These are phyloP conservation scores for Tapirus terrestris DNA, from an alignment of 2,113 vertebrate species.

Conservation along the genomic window DNA sequence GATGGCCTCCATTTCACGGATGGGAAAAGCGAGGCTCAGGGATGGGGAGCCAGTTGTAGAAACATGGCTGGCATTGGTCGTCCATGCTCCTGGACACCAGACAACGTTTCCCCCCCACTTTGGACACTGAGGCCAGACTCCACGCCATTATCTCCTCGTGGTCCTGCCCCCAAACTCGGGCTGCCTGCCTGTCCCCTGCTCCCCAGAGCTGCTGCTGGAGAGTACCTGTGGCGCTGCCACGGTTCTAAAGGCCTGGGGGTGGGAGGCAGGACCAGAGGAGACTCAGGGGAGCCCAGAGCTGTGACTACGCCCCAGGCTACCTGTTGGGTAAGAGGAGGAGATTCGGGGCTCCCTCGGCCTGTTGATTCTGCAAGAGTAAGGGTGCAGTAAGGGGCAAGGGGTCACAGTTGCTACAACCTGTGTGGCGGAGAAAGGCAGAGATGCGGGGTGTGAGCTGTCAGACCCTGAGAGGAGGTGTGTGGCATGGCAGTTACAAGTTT, in stretches of 20 bases:
- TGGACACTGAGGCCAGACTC: not conserved
- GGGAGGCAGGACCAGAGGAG: not conserved
- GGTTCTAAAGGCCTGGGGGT: not conserved
- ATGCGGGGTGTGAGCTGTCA: accelerated
- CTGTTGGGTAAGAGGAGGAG: not conserved
- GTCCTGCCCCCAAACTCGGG: accelerated
- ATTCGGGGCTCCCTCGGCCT: not conserved
- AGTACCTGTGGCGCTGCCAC: not conserved
- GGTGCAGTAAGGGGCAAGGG: not conserved
- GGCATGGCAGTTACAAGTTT: not conserved
- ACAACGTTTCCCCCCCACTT: not conserved
- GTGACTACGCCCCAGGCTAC: not conserved
- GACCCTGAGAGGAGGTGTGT: not conserved
- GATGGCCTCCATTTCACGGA: not conserved
- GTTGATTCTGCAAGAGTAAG: not conserved
- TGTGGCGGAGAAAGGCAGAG: not conserved
- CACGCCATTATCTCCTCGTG: not conserved
- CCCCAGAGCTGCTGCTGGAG: not conserved
- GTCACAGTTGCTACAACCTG: not conserved
- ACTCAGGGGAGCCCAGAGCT: not conserved
- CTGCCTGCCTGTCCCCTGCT: not conserved
- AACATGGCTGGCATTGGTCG: not conserved
- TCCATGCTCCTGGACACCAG: not conserved
- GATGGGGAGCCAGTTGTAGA: not conserved
- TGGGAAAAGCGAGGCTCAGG: constrained; percentile 15